Evolutionary conservation across 2,888 invertebrate genomes (phyloP), one percentile per base, ranked within the genome.

Genomic region (Parnassius apollo): DNA sequence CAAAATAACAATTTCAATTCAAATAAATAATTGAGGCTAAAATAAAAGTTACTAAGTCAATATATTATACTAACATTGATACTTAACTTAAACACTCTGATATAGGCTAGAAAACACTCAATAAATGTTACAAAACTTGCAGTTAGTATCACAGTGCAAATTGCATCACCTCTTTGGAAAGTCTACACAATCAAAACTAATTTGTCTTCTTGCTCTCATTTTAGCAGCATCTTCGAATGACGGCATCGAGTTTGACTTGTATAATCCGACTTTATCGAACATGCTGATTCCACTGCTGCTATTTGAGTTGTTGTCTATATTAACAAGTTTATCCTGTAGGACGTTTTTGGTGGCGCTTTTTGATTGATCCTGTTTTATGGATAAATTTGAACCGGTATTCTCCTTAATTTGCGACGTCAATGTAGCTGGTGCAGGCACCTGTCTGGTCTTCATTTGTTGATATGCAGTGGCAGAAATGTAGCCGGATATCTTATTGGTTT

Each of bases 101-200:
- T 22, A 55, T n/a, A 54, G 54, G n/a, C 52, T 11, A 42, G 7
- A 18, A 49, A 57, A 62, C 53, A 57, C 48, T 52, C 25, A 62
- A 35, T 54, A 44, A 45, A n/a, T 13, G 10, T 50, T 42, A 54
- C 54, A 59, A 56, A 51, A 13, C 12, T n/a, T 52, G 56, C 52
- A 50, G 3, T n/a, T 54, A 12, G 56, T 54, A 64, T 49, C 57
- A 64, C 59, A 45, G 10, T 18, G 46, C 57, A 42, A 68, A 64
- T 49, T 71, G 66, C 66, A 73, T 91, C 88, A 92, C 76, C 92
- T 86, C 68, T 88, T 90, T 56, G 89, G 86, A 65, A 90, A 88
- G 65, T 91, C 91, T 45, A 89, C 75, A 76, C 91, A 93, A 77
- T 94, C 94, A 74, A 94, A 94, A 72, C 92, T 92, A 72, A 94